Percentiles rank a stretch among this genome's conserved stretches.
Conservation (phyloP, 2,888 invertebrate species). For the Melanargia galathea region DNA sequence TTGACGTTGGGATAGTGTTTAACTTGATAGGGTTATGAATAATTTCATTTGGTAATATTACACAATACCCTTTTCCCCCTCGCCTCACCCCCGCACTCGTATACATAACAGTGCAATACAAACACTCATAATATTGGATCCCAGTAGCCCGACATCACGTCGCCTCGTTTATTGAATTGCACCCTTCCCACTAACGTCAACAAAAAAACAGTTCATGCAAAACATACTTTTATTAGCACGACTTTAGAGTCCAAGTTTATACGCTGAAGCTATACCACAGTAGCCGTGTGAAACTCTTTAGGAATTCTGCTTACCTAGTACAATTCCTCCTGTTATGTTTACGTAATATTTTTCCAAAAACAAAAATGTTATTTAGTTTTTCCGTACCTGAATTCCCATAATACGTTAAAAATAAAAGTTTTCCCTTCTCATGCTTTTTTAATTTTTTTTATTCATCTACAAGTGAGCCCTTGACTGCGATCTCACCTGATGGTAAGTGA, state of each 20-base stretch:
- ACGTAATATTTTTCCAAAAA: slow-evolving; percentile 29
- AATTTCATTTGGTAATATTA: slow-evolving; percentile 28
- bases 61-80: slow-evolving; percentile 32
- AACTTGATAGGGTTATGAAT: slow-evolving; percentile 15
- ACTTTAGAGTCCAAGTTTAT: neutral
- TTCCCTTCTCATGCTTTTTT: too few species aligned
- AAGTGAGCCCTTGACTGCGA: too few species aligned
- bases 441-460: too few species aligned
- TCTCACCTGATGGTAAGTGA: too few species aligned
- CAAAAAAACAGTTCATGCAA: slow-evolving; percentile 6
- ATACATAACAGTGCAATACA: slow-evolving; percentile 36
- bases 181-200: slow-evolving; percentile 33
- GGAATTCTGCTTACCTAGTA: slow-evolving; percentile 32
- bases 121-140: slow-evolving; percentile 44
- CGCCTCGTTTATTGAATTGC: slow-evolving; percentile 46
- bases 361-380: neutral
- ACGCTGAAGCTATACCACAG: neutral
- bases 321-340: slow-evolving; percentile 33
- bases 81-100: neutral
- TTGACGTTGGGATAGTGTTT: too few species aligned
- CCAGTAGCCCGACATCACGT: slow-evolving; percentile 39
- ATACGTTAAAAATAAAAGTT: neutral
- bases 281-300: slow-evolving; percentile 26
- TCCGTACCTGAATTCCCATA: too few species aligned
- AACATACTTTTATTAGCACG: neutral